Evolutionary conservation across 1,140 invertebrate species (phyloP), one percentile per base, ranked within the genome.

Genomic region (Drosophila leontia): DNA sequence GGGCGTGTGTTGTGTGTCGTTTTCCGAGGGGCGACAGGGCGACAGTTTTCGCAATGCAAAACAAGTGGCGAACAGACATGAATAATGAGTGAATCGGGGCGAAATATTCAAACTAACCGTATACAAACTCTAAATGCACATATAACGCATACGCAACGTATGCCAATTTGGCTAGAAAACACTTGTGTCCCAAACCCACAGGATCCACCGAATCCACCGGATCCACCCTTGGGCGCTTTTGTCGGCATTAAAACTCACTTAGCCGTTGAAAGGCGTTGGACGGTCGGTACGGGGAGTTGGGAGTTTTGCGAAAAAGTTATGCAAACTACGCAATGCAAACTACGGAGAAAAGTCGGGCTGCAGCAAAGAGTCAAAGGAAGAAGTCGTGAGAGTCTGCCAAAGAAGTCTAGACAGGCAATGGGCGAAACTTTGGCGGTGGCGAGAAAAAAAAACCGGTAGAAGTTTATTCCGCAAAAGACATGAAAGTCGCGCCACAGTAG

Each of bases 311-410:
- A 39, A 70, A 75, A 87, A 87, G 71, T 87, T 90, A 82, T 85
- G 85, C 82, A 90, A 90, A 91, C 86, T 90, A 85, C 81, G 85
- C 85, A 77, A 90, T 72, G 78, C 67, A 84, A 74, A 88, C 84
- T 84, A 77, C 59, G 67, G 60, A 34, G 42, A 65, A 83, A 85
- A 76, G 50, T 78, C 56, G 71, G 45, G 45, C 56, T 75, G 62
- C 70, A 67, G 50, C 50, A 32, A 15, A 15, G 29, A 51, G 57
- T 75, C 72, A 58, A 76, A 76, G 72, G 60, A 75, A 75, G 55
- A 64, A 80, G 59, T 80, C 70, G 41, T 70, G 67, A 68, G 48
- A 65, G 78, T 85, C 45, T 75, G 61, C 61, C 60, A 71, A 68
- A 77, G 65, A 76, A 76, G 71, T 80, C 64, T 75, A 65, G 64